Base-by-base conservation (phyloP, 2,797 vertebrate species). In the Gila robusta region DNA sequence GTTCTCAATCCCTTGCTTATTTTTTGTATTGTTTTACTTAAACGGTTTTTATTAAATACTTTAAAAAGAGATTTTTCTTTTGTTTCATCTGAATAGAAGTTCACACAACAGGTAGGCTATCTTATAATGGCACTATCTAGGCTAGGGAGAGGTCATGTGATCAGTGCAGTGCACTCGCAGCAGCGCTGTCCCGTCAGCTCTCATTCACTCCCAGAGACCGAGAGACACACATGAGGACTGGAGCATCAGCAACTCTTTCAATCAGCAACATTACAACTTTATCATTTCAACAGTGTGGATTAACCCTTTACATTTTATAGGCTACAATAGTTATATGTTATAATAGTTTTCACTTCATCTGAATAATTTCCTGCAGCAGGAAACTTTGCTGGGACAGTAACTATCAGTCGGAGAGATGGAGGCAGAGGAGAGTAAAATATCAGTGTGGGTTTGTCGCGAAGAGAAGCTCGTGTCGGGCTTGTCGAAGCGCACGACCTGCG, bases 391-490 rank as follows among this genome's bases (percentile, higher is more conserved):
- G 52, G 52, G 26, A 26, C 74, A 35, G 5, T 28, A 71, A 70
- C 86, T 23, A 64, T 86, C 90, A 87, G 91, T 17, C 62, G 71
- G 80, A 79, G 62, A 76, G 52, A 98, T 98, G 97, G 98, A 98
- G 90, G 91, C 93, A 56, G 96, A 96, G 80, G 97, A 97, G 87
- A 94, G 95, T 56, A 97, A 96, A 93, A 93, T 99, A 85, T 98
- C 98, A 0, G 98, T 99, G 87, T 99, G 98, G 98, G 96, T 99
- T 71, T 98, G 98, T 91, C 96, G 97, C 89, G 97, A 99, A 91
- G 98, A 99, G 94, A 99, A 99, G 93, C 91, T 99, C 54, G 96
- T 99, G 69, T 99, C 98, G 0, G 98, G 98, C 12, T 95, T 99
- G 26, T 97, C 96, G 3, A 96, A 95, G 83, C 96, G 97, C 37